Conservation (phyloP, 1,140 invertebrate genomes). For the Holcopasites calliopsidis region DNA sequence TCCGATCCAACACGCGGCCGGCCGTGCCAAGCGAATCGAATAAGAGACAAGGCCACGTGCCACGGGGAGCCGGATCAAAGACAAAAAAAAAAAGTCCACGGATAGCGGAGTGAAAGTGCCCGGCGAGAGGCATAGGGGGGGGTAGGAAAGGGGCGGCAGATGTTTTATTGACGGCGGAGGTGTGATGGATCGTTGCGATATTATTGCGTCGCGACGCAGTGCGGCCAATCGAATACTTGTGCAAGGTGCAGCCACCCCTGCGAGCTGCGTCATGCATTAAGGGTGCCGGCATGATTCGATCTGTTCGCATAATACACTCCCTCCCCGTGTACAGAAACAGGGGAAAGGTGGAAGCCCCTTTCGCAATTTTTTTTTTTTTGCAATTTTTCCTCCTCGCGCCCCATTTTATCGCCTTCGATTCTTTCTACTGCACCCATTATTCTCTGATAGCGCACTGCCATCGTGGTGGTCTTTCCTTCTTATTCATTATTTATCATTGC, state of each 20-base stretch:
- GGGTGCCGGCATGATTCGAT: conserved; percentile 57
- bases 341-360: not conserved
- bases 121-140: not conserved
- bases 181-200: conserved; percentile 69
- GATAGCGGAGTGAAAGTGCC: conserved; percentile 38
- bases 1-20: not conserved
- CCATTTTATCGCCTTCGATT: conserved; percentile 12
- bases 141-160: conserved; percentile 52
- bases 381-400: not conserved
- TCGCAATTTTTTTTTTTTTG: not conserved
- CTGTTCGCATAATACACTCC: conserved; percentile 58
- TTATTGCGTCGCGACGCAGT: conserved; percentile 64
- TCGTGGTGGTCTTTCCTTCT: too few species aligned
- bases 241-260: conserved; percentile 53
- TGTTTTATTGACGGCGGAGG: conserved; percentile 66
- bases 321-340: conserved; percentile 29
- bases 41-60: not conserved
- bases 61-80: conserved; percentile 6
- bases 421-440: too few species aligned
- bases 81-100: conserved; percentile 27
- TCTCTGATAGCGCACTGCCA: not conserved
- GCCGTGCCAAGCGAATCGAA: not conserved
- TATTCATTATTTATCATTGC: too few species aligned
- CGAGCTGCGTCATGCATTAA: conserved; percentile 63
- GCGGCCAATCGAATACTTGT: conserved; percentile 61